These are phyloP conservation scores for Eospalax fontanierii DNA, from an alignment of 2,797 vertebrate genomes.

Conservation along the genomic window DNA sequence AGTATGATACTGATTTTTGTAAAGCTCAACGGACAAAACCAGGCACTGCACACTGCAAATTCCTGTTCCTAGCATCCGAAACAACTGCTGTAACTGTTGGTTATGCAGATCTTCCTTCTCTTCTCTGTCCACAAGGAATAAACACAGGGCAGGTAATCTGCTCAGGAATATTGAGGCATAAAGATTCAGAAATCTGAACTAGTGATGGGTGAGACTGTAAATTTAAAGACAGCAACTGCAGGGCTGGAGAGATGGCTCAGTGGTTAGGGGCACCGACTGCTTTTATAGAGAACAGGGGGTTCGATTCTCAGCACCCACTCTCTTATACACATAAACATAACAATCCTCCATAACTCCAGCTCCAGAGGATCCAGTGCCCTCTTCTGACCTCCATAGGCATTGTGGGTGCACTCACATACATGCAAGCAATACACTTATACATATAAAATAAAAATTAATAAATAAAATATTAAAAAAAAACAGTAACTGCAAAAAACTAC, in stretches of 20 bases:
- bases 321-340: no score
- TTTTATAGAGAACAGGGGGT: no score
- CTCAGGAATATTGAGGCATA: conserved; percentile 18
- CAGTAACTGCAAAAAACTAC: conserved; percentile 26
- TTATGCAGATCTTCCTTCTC: neutral
- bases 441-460: no score
- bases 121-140: neutral
- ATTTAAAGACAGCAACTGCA: conserved; percentile 41
- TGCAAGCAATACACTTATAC: no score
- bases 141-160: neutral
- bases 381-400: no score
- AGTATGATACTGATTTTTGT: conserved; percentile 41
- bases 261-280: no score
- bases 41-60: neutral
- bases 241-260: no score
- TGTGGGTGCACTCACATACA: no score
- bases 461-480: no score
- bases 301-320: no score
- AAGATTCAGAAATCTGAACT: conserved; percentile 55
- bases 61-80: conserved; percentile 70
- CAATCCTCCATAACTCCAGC: no score
- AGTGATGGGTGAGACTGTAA: conserved; percentile 12
- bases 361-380: no score
- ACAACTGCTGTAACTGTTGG: conserved; percentile 46
- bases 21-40: conserved; percentile 49